A percentile compares a stretch with the other conserved stretches of the same genome.
phyloP scores from a whole-genome alignment of 2,888 invertebrate species.

The Drosophila paranaensis region DNA sequence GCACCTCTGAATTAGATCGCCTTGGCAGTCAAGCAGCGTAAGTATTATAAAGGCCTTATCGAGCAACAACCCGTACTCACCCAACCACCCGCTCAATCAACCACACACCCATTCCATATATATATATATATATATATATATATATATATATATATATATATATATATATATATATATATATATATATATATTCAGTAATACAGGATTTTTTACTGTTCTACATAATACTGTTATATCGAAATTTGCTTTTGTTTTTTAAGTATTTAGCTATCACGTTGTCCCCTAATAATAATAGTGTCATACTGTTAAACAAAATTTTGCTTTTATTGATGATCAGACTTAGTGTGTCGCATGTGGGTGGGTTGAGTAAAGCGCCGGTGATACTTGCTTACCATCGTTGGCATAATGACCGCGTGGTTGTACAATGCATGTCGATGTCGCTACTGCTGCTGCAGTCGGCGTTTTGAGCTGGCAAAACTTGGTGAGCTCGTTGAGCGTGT shows the following conservation, averaged over 20 bases:
- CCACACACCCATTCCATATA: background rate
- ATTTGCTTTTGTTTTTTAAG: background rate
- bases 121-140: background rate
- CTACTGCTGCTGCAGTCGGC: slow-evolving; percentile 25
- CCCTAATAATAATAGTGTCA: slow-evolving; percentile 1
- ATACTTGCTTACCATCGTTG: slow-evolving; percentile 77
- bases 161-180: background rate
- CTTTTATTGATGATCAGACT: slow-evolving; percentile 34
- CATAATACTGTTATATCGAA: background rate
- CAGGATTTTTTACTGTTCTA: background rate
- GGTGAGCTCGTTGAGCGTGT: slow-evolving; percentile 82
- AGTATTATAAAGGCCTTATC: slow-evolving; percentile 2
- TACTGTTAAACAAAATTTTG: background rate
- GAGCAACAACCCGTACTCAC: slow-evolving; percentile 17
- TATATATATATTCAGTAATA: background rate
- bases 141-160: background rate
- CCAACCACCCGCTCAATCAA: slow-evolving; percentile 3
- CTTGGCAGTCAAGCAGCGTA: slow-evolving; percentile 23
- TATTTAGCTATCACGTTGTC: background rate
- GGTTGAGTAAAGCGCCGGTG: slow-evolving; percentile 5
- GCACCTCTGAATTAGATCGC: slow-evolving; percentile 44
- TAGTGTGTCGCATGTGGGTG: slow-evolving; percentile 57
- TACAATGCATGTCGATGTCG: slow-evolving; percentile 15
- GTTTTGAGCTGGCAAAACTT: slow-evolving; percentile 77
- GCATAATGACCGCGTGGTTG: slow-evolving; percentile 50